Conservation (phyloP, 2,113 vertebrate species). For the Meleagris gallopavo region DNA sequence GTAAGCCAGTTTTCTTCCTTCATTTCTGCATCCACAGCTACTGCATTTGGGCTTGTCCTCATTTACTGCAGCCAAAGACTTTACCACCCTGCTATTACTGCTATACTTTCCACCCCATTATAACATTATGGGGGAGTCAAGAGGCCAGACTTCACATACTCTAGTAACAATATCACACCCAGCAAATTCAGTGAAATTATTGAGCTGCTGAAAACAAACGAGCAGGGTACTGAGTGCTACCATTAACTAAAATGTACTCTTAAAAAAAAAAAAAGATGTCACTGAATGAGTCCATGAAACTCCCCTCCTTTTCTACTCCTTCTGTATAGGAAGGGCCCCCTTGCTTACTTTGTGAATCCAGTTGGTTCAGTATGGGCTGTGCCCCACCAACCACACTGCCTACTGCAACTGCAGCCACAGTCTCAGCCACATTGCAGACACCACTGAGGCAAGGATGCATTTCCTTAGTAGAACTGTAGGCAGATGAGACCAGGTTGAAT, state of each 20-base stretch:
- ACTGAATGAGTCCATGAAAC: fast-evolving
- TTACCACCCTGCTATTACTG: too few relatives aligned
- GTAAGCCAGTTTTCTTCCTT: too few relatives aligned
- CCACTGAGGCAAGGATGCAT: conserved; percentile 84
- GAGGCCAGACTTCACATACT: neutral
- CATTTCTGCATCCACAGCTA: too few relatives aligned
- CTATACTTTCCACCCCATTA: too few relatives aligned
- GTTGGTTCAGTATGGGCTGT: conserved; percentile 87
- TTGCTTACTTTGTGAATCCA: conserved; percentile 91
- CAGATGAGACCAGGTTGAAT: conserved; percentile 81
- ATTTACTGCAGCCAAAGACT: too few relatives aligned
- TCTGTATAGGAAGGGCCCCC: neutral
- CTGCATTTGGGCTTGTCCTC: too few relatives aligned
- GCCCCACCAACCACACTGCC: conserved; percentile 83
- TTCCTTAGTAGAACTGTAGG: conserved; percentile 88
- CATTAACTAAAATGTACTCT: neutral
- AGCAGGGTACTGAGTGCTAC: neutral
- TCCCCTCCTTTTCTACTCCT: neutral
- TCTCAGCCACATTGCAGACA: conserved; percentile 86
- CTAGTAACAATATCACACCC: fast-evolving
- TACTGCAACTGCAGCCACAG: conserved; percentile 82
- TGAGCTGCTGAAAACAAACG: neutral
- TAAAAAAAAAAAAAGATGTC: neutral
- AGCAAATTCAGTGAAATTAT: neutral
- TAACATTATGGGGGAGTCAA: neutral